Conservation (phyloP, 2,888 invertebrate species). For the Nomada lathburiana region DNA sequence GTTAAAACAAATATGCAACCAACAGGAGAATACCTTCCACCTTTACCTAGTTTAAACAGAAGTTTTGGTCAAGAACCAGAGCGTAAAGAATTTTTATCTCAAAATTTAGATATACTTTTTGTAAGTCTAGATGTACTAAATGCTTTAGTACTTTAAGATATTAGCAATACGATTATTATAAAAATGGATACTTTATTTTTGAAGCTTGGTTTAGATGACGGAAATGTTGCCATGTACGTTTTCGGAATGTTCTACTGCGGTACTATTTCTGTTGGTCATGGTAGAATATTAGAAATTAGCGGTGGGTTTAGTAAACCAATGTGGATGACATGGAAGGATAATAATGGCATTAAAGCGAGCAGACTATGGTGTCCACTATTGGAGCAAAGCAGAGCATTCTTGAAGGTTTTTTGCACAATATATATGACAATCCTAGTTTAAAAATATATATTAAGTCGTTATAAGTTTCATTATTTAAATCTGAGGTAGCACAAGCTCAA, state of each 20-base stretch:
- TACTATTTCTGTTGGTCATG: conserved; percentile 84
- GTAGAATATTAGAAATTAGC: conserved; percentile 78
- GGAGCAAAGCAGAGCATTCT: conserved; percentile 79
- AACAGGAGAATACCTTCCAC: conserved; percentile 84
- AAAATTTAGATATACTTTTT: conserved; percentile 83
- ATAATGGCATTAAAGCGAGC: conserved; percentile 73
- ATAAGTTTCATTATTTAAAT: conserved; percentile 37
- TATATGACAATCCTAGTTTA: neutral
- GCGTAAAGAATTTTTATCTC: conserved; percentile 84
- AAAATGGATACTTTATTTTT: conserved; percentile 43
- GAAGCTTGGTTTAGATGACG: conserved; percentile 91
- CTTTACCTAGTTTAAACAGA: conserved; percentile 84
- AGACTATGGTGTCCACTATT: conserved; percentile 79
- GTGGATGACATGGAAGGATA: conserved; percentile 78
- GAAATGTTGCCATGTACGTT: conserved; percentile 88
- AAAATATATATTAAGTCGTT: conserved; percentile 7
- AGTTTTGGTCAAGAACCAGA: conserved; percentile 83
- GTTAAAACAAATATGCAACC: conserved; percentile 71
- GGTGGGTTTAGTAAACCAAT: conserved; percentile 80
- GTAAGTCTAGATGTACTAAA: conserved; percentile 71
- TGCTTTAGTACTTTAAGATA: neutral
- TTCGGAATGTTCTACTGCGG: conserved; percentile 95
- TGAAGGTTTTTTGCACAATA: conserved; percentile 72
- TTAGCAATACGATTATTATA: neutral
- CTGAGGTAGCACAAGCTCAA: conserved; percentile 81